Percentiles rank a stretch among this genome's conserved stretches.
These are phyloP conservation scores for Dicranocentrus wangi DNA, from an alignment of 2,888 invertebrate species.

Conservation along the genomic window DNA sequence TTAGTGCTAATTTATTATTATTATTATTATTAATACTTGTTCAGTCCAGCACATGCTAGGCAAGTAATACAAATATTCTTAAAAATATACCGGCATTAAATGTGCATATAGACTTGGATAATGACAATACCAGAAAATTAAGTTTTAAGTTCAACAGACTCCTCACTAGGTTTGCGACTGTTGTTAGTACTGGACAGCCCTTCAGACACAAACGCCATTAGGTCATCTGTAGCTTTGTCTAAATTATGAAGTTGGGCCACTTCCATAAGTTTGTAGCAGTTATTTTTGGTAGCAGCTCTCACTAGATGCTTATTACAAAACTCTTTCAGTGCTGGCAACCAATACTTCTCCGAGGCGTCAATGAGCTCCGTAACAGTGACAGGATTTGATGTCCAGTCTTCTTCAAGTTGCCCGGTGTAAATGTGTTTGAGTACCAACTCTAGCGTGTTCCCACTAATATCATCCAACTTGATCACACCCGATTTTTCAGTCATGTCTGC, in stretches of 20 bases:
- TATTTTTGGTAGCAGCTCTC: constrained; percentile 42
- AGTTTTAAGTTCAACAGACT: constrained; percentile 34
- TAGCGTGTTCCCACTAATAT: constrained; percentile 52
- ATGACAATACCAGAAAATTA: too few relatives aligned
- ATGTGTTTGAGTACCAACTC: constrained; percentile 47
- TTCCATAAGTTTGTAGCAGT: constrained; percentile 56
- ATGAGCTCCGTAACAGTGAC: constrained; percentile 49
- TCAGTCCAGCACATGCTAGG: too few relatives aligned
- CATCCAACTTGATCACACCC: constrained; percentile 22
- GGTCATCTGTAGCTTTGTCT: constrained; percentile 46
- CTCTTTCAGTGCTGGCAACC: constrained; percentile 43
- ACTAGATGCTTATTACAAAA: constrained; percentile 55
- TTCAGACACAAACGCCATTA: constrained; percentile 46
- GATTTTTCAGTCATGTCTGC: constrained; percentile 17
- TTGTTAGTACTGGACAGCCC: constrained; percentile 45
- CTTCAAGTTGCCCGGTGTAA: constrained; percentile 56
- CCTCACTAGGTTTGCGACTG: constrained; percentile 42
- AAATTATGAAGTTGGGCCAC: constrained; percentile 52
- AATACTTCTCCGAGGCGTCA: constrained; percentile 50
- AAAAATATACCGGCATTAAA: too few relatives aligned
- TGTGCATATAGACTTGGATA: too few relatives aligned
- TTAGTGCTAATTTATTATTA: too few relatives aligned
- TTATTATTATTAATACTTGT: too few relatives aligned
- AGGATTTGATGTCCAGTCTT: constrained; percentile 49
- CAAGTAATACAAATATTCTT: too few relatives aligned